Evolutionary conservation across 1,140 invertebrate species (phyloP).

Genomic region (Aricia agestis): DNA sequence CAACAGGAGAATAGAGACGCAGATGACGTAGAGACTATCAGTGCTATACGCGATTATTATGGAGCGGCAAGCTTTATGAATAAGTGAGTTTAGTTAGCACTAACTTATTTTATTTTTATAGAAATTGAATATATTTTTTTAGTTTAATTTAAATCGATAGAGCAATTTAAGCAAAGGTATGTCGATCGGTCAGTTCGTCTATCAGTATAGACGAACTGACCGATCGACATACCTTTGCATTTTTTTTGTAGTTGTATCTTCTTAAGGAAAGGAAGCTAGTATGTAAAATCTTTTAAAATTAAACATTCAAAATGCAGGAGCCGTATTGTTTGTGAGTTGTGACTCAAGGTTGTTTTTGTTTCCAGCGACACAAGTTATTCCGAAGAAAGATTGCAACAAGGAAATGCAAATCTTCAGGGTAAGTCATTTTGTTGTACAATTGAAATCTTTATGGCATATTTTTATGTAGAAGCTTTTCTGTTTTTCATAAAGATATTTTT

Average conservation of each 20-base stretch:
- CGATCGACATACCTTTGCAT: no score
- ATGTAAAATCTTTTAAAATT: background rate
- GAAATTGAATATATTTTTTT: no score
- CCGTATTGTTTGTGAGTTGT: background rate
- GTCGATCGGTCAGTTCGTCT: no score
- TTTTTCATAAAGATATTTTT: no score
- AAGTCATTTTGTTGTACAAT: constrained; percentile 21
- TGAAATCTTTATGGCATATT: background rate
- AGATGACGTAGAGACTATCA: constrained; percentile 30
- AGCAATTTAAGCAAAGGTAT: no score
- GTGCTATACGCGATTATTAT: constrained; percentile 50
- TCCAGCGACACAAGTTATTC: constrained; percentile 42
- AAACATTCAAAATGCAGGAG: background rate
- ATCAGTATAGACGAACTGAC: no score
- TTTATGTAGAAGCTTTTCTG: background rate
- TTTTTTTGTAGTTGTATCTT: no score
- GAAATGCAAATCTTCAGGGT: constrained; percentile 66
- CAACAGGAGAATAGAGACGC: constrained; percentile 41
- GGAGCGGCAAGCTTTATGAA: constrained; percentile 62
- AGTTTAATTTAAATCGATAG: no score
- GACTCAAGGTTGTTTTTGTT: constrained; percentile 20
- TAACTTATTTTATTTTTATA: no score
- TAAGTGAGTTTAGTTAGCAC: constrained; percentile 40
- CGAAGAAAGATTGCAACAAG: constrained; percentile 57
- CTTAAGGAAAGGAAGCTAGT: no score